Percentiles rank a stretch among this genome's conserved stretches.
These are phyloP conservation scores for Ambastaia sidthimunki DNA, from an alignment of 2,797 vertebrate genomes.

Conservation along the genomic window DNA sequence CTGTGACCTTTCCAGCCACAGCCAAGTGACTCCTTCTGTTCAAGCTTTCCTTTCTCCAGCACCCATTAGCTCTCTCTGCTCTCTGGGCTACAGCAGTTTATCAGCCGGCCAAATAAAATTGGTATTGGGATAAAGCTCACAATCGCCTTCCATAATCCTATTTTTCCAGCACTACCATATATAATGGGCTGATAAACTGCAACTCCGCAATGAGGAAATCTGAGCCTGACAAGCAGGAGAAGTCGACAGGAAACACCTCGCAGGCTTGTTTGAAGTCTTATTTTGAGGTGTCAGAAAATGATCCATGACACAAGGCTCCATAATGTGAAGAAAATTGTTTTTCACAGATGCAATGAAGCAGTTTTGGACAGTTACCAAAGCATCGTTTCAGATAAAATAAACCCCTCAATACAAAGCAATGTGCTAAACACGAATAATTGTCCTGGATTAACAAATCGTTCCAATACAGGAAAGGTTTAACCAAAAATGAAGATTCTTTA, in stretches of 20 bases:
- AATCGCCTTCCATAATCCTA: constrained; percentile 61
- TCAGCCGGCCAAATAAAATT: constrained; percentile 61
- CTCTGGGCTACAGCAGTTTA: constrained; percentile 55
- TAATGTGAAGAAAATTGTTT: constrained; percentile 62
- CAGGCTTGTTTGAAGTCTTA: constrained; percentile 58
- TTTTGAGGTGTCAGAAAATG: constrained; percentile 60
- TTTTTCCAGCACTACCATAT: constrained; percentile 56
- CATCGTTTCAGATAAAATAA: constrained; percentile 50
- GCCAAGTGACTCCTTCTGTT: constrained; percentile 48
- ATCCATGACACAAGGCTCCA: constrained; percentile 54
- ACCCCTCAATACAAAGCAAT: constrained; percentile 10
- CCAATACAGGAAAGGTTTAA: constrained; percentile 6
- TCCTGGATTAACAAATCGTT: constrained; percentile 22
- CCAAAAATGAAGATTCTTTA: background rate
- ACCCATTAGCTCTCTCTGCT: constrained; percentile 52
- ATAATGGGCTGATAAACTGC: constrained; percentile 51
- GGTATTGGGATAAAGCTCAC: constrained; percentile 60
- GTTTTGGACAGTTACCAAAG: constrained; percentile 53
- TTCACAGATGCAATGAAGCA: constrained; percentile 52
- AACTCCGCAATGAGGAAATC: constrained; percentile 52
- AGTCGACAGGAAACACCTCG: constrained; percentile 45
- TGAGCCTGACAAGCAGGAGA: constrained; percentile 41
- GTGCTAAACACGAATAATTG: constrained; percentile 40
- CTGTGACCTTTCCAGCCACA: constrained; percentile 41
- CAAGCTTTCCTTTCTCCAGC: constrained; percentile 37